phyloP scores from a whole-genome alignment of 2,113 vertebrate species.

The Saguinus imperator region DNA sequence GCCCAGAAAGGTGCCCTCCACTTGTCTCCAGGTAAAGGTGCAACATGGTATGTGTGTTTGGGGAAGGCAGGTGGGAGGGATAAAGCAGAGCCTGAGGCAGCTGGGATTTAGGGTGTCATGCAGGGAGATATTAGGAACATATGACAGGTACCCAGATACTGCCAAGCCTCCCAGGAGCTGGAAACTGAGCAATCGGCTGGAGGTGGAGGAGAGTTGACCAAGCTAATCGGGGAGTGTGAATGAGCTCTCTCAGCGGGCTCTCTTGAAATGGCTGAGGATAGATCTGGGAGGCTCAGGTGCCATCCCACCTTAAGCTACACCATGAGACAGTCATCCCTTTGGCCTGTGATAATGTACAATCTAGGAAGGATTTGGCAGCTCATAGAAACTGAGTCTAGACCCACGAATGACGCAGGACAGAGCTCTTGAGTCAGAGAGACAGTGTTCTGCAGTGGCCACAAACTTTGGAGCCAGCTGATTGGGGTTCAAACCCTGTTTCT shows the following conservation, averaged over 20 bases:
- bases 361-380: background rate
- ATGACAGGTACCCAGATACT: background rate
- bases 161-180: background rate
- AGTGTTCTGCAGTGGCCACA: background rate
- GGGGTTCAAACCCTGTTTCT: background rate
- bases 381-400: background rate
- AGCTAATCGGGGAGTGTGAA: accelerated
- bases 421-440: background rate
- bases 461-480: background rate
- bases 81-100: background rate
- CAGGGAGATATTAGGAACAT: no score
- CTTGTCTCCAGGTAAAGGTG: background rate
- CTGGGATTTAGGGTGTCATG: background rate
- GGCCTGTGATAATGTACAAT: background rate
- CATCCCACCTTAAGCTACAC: no score
- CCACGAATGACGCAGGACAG: background rate
- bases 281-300: no score
- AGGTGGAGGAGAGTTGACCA: background rate
- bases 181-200: background rate
- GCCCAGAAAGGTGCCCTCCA: background rate
- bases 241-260: background rate
- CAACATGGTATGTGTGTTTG: background rate
- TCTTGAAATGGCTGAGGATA: background rate
- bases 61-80: background rate
- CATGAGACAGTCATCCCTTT: background rate